Conservation (phyloP, 2,888 invertebrate species). For the Saturnia japonica region DNA sequence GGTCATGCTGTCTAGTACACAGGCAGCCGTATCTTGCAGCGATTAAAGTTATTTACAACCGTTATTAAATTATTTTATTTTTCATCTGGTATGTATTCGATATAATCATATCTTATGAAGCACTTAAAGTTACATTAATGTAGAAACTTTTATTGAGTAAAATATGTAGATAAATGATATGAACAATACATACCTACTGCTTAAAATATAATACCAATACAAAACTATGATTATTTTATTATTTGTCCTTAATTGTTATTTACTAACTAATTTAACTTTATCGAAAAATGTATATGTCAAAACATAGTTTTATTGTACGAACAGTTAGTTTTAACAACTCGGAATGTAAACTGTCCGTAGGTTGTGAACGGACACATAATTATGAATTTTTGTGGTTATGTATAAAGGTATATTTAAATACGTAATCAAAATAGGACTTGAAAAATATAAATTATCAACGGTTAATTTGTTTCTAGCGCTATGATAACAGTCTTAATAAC, state of each 20-base stretch:
- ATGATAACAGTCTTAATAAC: too few relatives aligned
- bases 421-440: too few relatives aligned
- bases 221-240: too few relatives aligned
- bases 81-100: constrained; percentile 59
- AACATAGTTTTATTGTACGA: too few relatives aligned
- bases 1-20: constrained; percentile 24
- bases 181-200: neutral
- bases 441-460: too few relatives aligned
- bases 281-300: neutral
- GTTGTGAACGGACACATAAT: too few relatives aligned
- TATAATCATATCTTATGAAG: constrained; percentile 63
- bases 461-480: too few relatives aligned
- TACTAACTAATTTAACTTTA: neutral
- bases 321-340: too few relatives aligned
- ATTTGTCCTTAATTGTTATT: neutral
- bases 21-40: constrained; percentile 36
- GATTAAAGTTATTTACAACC: constrained; percentile 67
- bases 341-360: too few relatives aligned
- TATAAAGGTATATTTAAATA: too few relatives aligned
- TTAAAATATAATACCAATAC: too few relatives aligned
- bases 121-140: constrained; percentile 59
- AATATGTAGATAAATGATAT: neutral
- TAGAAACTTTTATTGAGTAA: constrained; percentile 10
- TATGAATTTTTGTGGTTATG: too few relatives aligned
- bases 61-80: constrained; percentile 68